Evolutionary conservation across 2,113 vertebrate species (phyloP).

Genomic region (Peromyscus leucopus): DNA sequence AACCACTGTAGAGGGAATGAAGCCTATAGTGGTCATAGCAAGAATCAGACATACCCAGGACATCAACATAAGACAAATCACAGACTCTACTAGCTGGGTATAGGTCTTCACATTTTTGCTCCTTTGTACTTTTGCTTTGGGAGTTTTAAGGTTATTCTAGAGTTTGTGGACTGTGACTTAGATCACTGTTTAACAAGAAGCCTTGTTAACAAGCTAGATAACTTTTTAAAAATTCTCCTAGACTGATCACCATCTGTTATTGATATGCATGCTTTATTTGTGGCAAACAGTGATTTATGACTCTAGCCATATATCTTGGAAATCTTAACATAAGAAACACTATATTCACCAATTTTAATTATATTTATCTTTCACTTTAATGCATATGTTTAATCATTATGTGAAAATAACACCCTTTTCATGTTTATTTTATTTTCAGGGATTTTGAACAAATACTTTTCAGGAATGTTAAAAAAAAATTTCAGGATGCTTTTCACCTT

Average conservation of each 20-base stretch:
- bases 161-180: background rate
- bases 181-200: background rate
- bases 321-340: background rate
- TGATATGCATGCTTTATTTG: background rate
- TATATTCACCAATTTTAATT: constrained; percentile 28
- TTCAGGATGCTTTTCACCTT: background rate
- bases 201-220: background rate
- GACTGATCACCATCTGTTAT: background rate
- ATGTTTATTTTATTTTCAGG: background rate
- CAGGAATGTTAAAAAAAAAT: background rate
- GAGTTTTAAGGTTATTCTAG: background rate
- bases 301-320: constrained; percentile 21
- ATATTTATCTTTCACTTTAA: background rate
- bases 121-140: background rate
- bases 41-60: background rate
- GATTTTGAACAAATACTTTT: background rate
- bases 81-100: background rate
- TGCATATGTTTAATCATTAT: background rate
- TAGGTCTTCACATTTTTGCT: background rate
- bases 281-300: background rate
- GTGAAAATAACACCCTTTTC: background rate
- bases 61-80: background rate
- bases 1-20: background rate
- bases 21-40: background rate
- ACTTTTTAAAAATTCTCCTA: background rate